A percentile compares a stretch with the other conserved stretches of the same genome.
phyloP scores from a whole-genome alignment of 2,113 vertebrate genomes.

The Thermophis baileyi region DNA sequence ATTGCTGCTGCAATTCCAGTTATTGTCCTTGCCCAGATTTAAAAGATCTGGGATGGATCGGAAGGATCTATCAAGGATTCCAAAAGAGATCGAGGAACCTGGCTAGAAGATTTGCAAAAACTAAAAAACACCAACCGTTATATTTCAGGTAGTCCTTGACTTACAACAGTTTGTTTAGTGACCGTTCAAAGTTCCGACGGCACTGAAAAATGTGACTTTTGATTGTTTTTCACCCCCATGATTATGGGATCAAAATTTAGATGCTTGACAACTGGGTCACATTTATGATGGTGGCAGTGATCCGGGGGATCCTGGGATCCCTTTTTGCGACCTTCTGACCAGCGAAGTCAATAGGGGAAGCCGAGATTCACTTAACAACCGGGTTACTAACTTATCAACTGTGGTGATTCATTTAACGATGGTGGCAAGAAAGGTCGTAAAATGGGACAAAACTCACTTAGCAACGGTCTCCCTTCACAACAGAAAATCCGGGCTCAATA shows the following conservation, averaged over 20 bases:
- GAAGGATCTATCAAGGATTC: neutral
- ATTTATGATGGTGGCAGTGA: neutral
- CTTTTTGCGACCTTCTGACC: neutral
- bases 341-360: neutral
- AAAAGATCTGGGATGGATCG: neutral
- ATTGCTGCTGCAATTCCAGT: neutral
- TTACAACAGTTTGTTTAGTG: neutral
- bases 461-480: neutral
- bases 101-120: neutral
- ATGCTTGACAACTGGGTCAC: neutral
- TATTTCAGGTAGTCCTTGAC: neutral
- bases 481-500: neutral
- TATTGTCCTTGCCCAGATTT: neutral
- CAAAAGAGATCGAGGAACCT: neutral
- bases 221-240: neutral
- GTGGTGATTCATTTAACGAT: neutral
- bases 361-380: neutral
- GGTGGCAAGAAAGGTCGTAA: neutral
- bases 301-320: accelerated
- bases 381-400: neutral
- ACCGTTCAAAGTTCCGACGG: neutral
- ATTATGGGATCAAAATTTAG: neutral
- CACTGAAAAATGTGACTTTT: neutral
- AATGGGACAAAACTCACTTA: neutral
- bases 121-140: too few species aligned